Percentiles rank a stretch among this genome's conserved stretches.
Evolutionary conservation across 1,140 invertebrate genomes (phyloP).

Genomic region (Papilio xuthus): DNA sequence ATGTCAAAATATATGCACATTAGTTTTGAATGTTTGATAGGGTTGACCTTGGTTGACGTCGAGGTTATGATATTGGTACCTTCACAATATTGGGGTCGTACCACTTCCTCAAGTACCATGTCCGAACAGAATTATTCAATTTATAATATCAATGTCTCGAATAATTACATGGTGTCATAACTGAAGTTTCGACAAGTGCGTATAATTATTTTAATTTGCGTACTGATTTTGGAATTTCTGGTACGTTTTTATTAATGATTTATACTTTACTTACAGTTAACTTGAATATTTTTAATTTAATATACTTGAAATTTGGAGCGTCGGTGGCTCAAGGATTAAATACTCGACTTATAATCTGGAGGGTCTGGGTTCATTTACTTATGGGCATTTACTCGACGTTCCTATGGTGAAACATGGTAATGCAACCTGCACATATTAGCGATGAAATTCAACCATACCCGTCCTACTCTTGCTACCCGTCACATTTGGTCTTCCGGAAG

Average conservation of each 20-base stretch:
- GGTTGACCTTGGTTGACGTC: slow-evolving; percentile 13
- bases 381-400: no score
- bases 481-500: no score
- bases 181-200: slow-evolving; percentile 12
- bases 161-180: slow-evolving; percentile 18
- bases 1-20: slow-evolving; percentile 14
- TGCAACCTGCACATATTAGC: no score
- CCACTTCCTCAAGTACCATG: slow-evolving; percentile 19
- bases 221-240: background rate
- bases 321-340: no score
- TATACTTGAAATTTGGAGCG: no score
- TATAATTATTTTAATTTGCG: slow-evolving; percentile 17
- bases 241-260: background rate
- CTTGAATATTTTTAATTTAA: no score
- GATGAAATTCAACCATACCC: no score
- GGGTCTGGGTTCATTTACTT: no score
- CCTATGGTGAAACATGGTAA: no score
- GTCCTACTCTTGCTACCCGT: no score
- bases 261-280: background rate
- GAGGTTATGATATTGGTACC: slow-evolving; percentile 30
- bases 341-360: no score
- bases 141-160: slow-evolving; percentile 19
- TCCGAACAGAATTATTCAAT: slow-evolving; percentile 17
- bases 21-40: slow-evolving; percentile 15
- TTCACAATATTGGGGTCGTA: slow-evolving; percentile 18